Evolutionary conservation across 2,113 vertebrate genomes (phyloP).

Genomic region (Ellobius talpinus): DNA sequence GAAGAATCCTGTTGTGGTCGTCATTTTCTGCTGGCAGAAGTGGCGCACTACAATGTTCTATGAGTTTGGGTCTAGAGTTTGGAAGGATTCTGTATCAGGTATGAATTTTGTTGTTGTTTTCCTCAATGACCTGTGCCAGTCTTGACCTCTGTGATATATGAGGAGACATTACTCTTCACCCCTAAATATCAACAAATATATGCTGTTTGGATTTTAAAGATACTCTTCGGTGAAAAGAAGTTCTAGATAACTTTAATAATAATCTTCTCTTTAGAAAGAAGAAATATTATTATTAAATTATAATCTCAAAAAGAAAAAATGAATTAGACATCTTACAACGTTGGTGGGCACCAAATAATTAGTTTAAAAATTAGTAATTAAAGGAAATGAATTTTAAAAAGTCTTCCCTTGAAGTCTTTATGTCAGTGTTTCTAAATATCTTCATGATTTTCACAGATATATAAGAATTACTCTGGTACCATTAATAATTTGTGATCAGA

Average conservation of each 20-base stretch:
- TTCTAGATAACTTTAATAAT: background rate
- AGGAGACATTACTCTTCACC: background rate
- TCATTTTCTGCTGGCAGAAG: too few species aligned
- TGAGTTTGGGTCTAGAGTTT: background rate
- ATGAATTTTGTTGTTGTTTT: background rate
- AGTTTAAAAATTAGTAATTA: background rate
- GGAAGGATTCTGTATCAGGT: background rate
- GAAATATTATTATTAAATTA: background rate
- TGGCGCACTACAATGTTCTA: too few species aligned
- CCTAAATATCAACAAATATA: background rate
- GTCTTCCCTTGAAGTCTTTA: slow-evolving; percentile 8
- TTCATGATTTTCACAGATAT: background rate
- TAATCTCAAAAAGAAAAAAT: background rate
- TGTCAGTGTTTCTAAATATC: background rate
- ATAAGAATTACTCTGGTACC: background rate
- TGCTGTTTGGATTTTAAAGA: background rate
- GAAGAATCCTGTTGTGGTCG: too few species aligned
- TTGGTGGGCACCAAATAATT: background rate
- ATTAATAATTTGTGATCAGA: slow-evolving; percentile 1
- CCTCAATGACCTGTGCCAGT: background rate
- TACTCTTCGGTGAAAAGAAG: background rate
- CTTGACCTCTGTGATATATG: background rate
- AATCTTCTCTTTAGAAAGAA: background rate
- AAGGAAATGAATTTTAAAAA: background rate
- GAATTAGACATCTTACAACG: background rate